Percentiles rank a stretch among this genome's conserved stretches.
These are phyloP conservation scores for Palythoa grandiflora DNA, from an alignment of 92 coral and sea anemone species.

Conservation along the genomic window DNA sequence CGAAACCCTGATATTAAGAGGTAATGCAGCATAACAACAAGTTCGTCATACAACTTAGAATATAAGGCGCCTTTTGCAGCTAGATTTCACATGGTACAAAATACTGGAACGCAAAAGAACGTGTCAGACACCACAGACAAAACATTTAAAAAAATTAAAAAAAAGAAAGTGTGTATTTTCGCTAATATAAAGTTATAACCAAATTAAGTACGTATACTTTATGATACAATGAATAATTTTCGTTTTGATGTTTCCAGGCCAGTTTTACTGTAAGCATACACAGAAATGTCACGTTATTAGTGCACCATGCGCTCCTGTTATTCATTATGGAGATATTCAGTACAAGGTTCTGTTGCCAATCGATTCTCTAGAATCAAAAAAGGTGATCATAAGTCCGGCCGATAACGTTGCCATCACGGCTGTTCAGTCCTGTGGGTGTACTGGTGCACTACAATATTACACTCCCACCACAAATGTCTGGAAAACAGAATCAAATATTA, in stretches of 20 bases:
- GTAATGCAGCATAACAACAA: too few species aligned
- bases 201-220: too few species aligned
- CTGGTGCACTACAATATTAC: neutral
- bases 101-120: too few species aligned
- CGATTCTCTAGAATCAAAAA: neutral
- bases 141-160: too few species aligned
- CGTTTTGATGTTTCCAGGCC: neutral
- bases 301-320: neutral
- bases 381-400: neutral
- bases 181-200: too few species aligned
- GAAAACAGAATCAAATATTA: neutral
- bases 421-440: neutral
- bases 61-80: too few species aligned
- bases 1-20: too few species aligned
- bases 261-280: neutral
- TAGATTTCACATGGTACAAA: too few species aligned
- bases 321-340: neutral
- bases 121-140: too few species aligned
- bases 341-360: neutral
- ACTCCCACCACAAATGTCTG: neutral
- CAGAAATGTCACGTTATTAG: neutral
- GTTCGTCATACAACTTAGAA: too few species aligned
- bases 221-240: neutral
- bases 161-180: neutral
- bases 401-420: neutral